These are phyloP conservation scores for Ichneumoninae sp. DNA, from an alignment of 2,888 invertebrate species.

Conservation along the genomic window DNA sequence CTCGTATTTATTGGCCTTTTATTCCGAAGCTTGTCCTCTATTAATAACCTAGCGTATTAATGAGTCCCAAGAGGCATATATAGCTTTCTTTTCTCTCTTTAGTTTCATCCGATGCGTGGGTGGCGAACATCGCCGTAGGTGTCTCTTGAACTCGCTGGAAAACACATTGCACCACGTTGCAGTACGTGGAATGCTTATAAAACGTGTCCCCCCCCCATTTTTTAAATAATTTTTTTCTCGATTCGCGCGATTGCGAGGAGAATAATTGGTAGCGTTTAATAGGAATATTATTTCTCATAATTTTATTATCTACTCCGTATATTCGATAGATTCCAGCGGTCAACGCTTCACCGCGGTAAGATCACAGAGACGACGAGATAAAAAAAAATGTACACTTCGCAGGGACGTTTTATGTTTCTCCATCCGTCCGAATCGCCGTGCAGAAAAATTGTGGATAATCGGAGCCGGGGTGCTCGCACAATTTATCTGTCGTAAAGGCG, in stretches of 20 bases:
- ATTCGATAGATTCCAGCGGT: neutral
- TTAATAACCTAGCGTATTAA: conserved; percentile 79
- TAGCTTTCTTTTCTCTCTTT: conserved; percentile 46
- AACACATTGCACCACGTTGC: conserved; percentile 51
- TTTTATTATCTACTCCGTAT: conserved; percentile 9
- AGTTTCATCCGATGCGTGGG: conserved; percentile 64
- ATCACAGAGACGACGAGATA: conserved; percentile 59
- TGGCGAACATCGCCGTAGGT: conserved; percentile 66
- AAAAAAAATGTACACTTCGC: conserved; percentile 52
- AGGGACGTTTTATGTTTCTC: conserved; percentile 63
- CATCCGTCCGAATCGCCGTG: conserved; percentile 16
- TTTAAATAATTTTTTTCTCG: conserved; percentile 20
- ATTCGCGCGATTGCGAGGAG: conserved; percentile 39
- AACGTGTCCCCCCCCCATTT: conserved; percentile 9
- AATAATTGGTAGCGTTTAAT: conserved; percentile 31
- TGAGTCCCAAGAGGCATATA: conserved; percentile 70
- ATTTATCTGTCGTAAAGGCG: conserved; percentile 57
- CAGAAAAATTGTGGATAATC: conserved; percentile 48
- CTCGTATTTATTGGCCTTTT: conserved; percentile 76
- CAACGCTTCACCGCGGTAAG: conserved; percentile 40
- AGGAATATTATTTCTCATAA: conserved; percentile 29
- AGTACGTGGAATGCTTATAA: conserved; percentile 55
- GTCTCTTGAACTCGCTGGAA: conserved; percentile 55
- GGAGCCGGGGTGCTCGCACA: conserved; percentile 25
- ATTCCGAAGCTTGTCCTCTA: conserved; percentile 78